Evolutionary conservation across 2,113 vertebrate genomes (phyloP).

Genomic region (Peromyscus leucopus): DNA sequence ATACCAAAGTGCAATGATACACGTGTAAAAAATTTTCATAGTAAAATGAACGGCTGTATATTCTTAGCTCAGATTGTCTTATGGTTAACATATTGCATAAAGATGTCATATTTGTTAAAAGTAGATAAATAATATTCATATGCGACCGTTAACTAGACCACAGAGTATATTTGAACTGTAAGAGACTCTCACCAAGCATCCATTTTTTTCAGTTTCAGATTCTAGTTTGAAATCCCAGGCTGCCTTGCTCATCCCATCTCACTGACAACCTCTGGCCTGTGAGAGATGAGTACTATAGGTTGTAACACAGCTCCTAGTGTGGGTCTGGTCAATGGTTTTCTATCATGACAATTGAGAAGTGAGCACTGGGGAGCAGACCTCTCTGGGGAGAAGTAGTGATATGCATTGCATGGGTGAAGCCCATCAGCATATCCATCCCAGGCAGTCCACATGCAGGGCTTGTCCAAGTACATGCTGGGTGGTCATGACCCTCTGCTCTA

Average conservation of each 20-base stretch:
- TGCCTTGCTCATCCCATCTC: background rate
- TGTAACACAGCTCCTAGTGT: background rate
- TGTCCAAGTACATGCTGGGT: accelerated
- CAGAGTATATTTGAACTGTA: background rate
- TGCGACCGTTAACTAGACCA: background rate
- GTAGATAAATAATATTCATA: background rate
- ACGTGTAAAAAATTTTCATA: background rate
- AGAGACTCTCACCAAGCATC: background rate
- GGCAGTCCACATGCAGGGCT: accelerated
- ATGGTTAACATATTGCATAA: background rate
- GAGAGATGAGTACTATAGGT: accelerated
- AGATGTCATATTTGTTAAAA: background rate
- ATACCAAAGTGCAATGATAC: background rate
- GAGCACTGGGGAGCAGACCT: background rate
- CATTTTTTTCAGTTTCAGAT: background rate
- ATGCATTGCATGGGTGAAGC: background rate
- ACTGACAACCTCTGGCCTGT: background rate
- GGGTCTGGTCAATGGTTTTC: background rate
- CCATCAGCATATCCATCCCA: too few relatives aligned
- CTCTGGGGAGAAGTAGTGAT: background rate
- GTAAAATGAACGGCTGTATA: background rate
- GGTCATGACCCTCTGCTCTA: background rate
- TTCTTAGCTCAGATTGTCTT: background rate
- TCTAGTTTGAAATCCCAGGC: background rate
- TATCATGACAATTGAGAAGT: background rate